Base-by-base conservation (phyloP, 2,797 vertebrate genomes). In the Sebastes itinus region DNA sequence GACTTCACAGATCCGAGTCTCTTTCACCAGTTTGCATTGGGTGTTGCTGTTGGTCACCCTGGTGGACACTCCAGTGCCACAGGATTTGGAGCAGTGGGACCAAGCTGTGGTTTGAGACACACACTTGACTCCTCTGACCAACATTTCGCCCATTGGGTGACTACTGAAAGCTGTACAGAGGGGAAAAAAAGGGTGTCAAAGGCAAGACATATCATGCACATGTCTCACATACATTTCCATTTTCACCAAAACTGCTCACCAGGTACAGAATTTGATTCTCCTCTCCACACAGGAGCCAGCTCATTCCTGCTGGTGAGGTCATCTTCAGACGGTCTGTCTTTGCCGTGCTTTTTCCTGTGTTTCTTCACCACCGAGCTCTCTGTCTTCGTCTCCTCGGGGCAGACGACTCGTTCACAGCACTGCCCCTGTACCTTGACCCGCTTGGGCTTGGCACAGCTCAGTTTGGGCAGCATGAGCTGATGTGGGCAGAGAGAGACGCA, bases 61-160 rank as follows among this genome's bases (percentile, higher is more conserved):
- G 2, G 95, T 96, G 76, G 97, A 97, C 87, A 97, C 93, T 60
- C 97, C 97, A 8, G 92, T 94, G 63, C 97, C 96, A 30, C 97
- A 97, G 0, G 96, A 97, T 94, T 96, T 97, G 16, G 97, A 97
- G 86, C 97, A 98, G 81, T 96, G 96, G 4, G 96, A 97, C 97
- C 97, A 98, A 7, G 95, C 94, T n/a, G 96, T 96, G 55, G 96
- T 97, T 76, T 96, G 96, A 82, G 96, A 88, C 1, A 95, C 92
- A 88, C 97, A 98, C 80, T 94, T 95, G 64, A 92, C 91, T 83
- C 94, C 95, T 56, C 94, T 91, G 76, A 93, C 88, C 42, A 84
- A 16, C 75, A 91, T 82, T 61, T 84, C 94, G 59, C 92, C 92
- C 84, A 93, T 77, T 59, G 95, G 94, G 6, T 72, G 76, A 0